A percentile compares a stretch with the other conserved stretches of the same genome.
phyloP scores from a whole-genome alignment of 2,888 invertebrate genomes.

The Cosmia trapezina region DNA sequence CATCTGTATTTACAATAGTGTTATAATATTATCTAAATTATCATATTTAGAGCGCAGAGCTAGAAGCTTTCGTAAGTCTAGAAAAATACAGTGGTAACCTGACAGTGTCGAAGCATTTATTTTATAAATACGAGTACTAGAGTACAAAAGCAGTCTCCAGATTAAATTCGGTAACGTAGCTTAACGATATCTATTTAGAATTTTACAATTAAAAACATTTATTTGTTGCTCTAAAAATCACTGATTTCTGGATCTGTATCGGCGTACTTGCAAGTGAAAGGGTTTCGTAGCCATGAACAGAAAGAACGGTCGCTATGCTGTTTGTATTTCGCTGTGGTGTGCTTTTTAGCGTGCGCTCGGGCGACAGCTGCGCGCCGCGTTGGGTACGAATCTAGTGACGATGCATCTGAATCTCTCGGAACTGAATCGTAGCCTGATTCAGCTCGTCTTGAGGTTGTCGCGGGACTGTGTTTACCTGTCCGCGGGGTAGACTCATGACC shows the following conservation, averaged over 20 bases:
- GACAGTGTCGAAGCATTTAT: conserved; percentile 85
- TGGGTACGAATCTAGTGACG: conserved; percentile 94
- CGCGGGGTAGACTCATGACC: conserved; percentile 96
- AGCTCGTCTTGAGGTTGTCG: conserved; percentile 94
- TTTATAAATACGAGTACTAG: conserved; percentile 84
- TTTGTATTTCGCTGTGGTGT: conserved; percentile 91
- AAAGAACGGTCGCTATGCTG: conserved; percentile 93
- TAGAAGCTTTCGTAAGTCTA: conserved; percentile 81
- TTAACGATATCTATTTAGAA: conserved; percentile 82
- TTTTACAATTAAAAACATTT: conserved; percentile 75
- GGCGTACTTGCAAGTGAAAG: conserved; percentile 94
- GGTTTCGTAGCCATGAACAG: conserved; percentile 94
- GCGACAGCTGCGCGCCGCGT: conserved; percentile 88
- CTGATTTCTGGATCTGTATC: conserved; percentile 93
- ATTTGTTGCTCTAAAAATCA: conserved; percentile 87
- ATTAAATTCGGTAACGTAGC: conserved; percentile 91
- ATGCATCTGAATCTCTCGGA: conserved; percentile 96
- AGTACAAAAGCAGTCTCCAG: conserved; percentile 91
- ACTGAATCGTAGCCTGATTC: conserved; percentile 98
- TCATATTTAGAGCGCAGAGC: conserved; percentile 69
- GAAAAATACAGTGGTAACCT: conserved; percentile 89
- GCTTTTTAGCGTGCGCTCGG: conserved; percentile 88
- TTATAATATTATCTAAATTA: conserved; percentile 69
- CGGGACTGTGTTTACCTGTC: conserved; percentile 95
- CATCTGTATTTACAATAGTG: conserved; percentile 79